Conservation (phyloP, 2,888 invertebrate genomes). For the Xestoiulus laeticollis region DNA sequence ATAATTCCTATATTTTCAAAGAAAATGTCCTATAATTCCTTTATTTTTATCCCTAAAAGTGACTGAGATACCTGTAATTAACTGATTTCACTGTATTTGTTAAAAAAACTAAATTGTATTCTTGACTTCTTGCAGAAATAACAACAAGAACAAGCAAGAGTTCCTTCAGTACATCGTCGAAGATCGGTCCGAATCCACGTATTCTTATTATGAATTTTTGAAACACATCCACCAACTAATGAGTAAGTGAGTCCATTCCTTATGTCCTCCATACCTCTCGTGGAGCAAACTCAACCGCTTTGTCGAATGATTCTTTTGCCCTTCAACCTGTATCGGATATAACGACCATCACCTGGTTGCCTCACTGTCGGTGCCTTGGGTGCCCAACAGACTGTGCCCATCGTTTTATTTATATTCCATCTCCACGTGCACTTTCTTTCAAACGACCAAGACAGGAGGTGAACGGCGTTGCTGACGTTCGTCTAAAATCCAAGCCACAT, state of each 20-base stretch:
- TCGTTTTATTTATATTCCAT: constrained; percentile 27
- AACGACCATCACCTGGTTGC: constrained; percentile 43
- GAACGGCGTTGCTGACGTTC: background rate
- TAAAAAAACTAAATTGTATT: background rate
- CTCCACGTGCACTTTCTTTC: constrained; percentile 1
- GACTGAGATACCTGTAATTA: no score
- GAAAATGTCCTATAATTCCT: no score
- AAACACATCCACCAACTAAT: constrained; percentile 79
- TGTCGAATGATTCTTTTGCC: constrained; percentile 6
- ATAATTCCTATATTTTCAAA: no score
- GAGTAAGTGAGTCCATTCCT: constrained; percentile 52
- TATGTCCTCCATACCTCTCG: background rate
- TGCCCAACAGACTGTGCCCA: constrained; percentile 25
- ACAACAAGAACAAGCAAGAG: constrained; percentile 80
- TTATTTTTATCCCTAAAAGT: no score
- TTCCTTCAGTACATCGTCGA: constrained; percentile 92
- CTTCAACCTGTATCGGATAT: background rate
- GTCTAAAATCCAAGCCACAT: background rate
- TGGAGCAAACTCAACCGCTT: background rate
- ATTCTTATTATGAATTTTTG: constrained; percentile 98
- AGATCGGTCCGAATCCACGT: constrained; percentile 91
- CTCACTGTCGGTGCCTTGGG: constrained; percentile 47
- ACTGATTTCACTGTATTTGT: background rate
- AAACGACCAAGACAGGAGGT: background rate
- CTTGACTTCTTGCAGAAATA: constrained; percentile 87